Evolutionary conservation across 2,888 invertebrate genomes (phyloP).

Genomic region (Blera fallax): DNA sequence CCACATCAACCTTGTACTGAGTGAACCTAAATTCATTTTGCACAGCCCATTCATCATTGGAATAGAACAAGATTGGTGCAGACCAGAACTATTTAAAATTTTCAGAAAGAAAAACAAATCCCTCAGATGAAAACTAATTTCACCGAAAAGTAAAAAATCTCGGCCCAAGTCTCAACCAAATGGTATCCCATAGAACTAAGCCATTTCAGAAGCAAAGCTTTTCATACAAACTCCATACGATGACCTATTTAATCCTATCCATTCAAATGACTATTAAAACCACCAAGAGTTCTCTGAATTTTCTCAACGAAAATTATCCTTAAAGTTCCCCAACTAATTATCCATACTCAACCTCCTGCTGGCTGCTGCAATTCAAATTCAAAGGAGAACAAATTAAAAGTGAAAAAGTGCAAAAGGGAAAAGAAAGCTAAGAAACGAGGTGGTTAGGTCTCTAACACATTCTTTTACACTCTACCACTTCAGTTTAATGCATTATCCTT

Average conservation of each 20-base stretch:
- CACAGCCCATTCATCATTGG: neutral
- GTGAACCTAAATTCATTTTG: no score
- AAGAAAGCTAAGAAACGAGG: conserved; percentile 56
- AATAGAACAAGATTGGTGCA: no score
- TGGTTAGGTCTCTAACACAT: conserved; percentile 69
- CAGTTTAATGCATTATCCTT: conserved; percentile 64
- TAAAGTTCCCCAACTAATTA: conserved; percentile 60
- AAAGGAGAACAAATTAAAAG: conserved; percentile 59
- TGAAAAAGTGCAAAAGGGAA: conserved; percentile 21
- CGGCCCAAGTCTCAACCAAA: conserved; percentile 2
- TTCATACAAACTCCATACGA: conserved; percentile 4
- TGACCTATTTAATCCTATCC: conserved; percentile 42
- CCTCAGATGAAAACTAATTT: neutral
- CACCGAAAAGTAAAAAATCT: no score
- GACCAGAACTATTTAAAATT: neutral
- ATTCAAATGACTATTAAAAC: conserved; percentile 38
- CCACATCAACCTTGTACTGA: neutral
- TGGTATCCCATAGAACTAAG: neutral
- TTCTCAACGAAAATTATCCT: conserved; percentile 26
- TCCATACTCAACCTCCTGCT: conserved; percentile 8
- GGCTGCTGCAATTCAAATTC: conserved; percentile 42
- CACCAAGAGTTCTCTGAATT: conserved; percentile 8
- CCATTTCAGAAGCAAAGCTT: neutral
- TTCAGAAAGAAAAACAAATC: neutral
- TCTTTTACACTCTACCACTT: conserved; percentile 68